These are phyloP conservation scores for Nebria salina DNA, from an alignment of 2,888 invertebrate genomes.

Conservation along the genomic window DNA sequence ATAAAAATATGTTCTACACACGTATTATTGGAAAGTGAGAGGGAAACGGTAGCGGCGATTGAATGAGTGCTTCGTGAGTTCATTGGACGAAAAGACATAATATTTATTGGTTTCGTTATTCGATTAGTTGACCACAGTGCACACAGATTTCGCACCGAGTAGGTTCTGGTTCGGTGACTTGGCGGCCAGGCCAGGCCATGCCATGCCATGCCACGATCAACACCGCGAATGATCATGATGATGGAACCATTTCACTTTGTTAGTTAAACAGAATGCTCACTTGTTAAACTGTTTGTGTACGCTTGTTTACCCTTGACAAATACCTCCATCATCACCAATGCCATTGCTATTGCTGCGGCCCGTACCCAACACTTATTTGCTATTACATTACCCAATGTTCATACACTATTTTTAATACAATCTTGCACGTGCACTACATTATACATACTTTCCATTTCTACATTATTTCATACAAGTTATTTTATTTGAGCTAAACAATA, in stretches of 20 bases:
- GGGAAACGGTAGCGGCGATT: background rate
- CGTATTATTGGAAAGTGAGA: no score
- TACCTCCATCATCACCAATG: conserved; percentile 4
- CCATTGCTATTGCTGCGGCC: background rate
- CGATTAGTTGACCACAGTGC: conserved; percentile 41
- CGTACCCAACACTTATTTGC: background rate
- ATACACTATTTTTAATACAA: conserved; percentile 1
- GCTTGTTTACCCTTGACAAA: conserved; percentile 15
- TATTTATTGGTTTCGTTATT: conserved; percentile 38
- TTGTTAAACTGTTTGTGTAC: conserved; percentile 20
- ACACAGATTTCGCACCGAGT: conserved; percentile 5
- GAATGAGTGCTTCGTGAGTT: conserved; percentile 30
- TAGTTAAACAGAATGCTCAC: conserved; percentile 22
- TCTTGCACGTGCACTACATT: background rate
- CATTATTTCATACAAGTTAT: no score
- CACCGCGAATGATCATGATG: background rate
- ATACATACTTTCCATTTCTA: background rate
- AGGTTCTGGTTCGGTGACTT: conserved; percentile 12
- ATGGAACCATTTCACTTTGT: conserved; percentile 21
- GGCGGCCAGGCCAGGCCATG: background rate
- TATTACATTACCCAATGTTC: background rate
- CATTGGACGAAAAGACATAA: conserved; percentile 29
- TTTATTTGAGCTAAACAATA: no score
- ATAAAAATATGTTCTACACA: no score
- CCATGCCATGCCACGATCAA: background rate